Evolutionary conservation across 2,113 vertebrate genomes (phyloP).

Genomic region (Tichodroma muraria): DNA sequence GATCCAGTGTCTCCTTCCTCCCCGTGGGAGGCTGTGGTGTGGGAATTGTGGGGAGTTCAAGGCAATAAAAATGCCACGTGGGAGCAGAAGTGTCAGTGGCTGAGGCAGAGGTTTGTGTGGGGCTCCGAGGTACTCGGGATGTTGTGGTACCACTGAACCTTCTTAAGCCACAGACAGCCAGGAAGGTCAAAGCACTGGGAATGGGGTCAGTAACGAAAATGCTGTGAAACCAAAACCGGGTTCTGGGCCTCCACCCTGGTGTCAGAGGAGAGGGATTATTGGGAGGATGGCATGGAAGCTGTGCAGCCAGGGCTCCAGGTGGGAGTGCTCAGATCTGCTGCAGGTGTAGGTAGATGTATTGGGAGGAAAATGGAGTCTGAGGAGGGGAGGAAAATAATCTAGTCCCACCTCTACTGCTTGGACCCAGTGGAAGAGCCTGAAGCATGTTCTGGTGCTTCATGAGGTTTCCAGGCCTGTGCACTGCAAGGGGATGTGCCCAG

Average conservation of each 20-base stretch:
- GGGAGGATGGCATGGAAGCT: accelerated
- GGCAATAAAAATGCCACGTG: neutral
- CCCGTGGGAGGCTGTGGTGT: neutral
- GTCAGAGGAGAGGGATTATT: neutral
- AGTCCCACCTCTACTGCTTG: neutral
- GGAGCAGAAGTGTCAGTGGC: neutral
- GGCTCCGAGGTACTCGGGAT: accelerated
- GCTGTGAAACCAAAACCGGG: neutral
- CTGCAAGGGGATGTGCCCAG: neutral
- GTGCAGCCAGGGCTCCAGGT: no score
- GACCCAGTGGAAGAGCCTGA: neutral
- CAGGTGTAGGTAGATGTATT: accelerated
- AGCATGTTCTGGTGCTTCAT: neutral
- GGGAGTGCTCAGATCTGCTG: accelerated
- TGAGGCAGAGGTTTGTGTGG: neutral
- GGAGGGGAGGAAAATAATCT: neutral
- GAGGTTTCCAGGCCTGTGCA: neutral
- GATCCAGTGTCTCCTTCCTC: neutral
- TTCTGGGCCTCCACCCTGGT: neutral
- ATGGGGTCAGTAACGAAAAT: neutral
- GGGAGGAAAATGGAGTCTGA: neutral
- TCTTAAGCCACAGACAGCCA: neutral
- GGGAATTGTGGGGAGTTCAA: neutral
- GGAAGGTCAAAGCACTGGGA: neutral
- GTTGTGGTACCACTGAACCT: neutral